phyloP scores from a whole-genome alignment of 2,797 vertebrate genomes.

The Enteromius anoplus region DNA sequence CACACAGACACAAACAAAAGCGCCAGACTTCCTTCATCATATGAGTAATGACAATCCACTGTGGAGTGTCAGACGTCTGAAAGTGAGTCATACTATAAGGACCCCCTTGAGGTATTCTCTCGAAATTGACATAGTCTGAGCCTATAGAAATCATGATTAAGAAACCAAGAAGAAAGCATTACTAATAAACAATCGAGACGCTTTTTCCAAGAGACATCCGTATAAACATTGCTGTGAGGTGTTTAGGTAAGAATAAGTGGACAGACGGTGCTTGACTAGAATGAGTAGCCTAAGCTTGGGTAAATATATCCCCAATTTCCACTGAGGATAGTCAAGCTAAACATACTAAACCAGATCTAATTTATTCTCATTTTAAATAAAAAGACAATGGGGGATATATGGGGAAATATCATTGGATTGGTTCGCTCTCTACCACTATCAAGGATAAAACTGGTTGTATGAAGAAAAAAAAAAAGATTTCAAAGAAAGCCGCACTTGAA shows the following conservation, averaged over 20 bases:
- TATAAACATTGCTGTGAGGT: slow-evolving; percentile 3
- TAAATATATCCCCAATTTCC: neutral
- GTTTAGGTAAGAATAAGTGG: slow-evolving; percentile 39
- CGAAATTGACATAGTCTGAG: slow-evolving; percentile 6
- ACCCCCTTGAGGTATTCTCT: slow-evolving; percentile 24
- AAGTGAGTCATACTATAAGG: slow-evolving; percentile 34
- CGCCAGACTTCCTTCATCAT: slow-evolving; percentile 34
- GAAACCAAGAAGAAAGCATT: neutral
- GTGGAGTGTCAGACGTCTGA: slow-evolving; percentile 24
- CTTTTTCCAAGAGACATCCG: slow-evolving; percentile 7
- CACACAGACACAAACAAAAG: slow-evolving; percentile 45
- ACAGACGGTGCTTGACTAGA: slow-evolving; percentile 40
- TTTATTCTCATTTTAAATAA: slow-evolving; percentile 40
- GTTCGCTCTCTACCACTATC: neutral
- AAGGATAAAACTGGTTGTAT: slow-evolving; percentile 3
- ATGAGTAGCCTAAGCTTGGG: slow-evolving; percentile 30
- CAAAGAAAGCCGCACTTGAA: neutral
- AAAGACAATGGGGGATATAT: slow-evolving; percentile 13
- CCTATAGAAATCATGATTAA: slow-evolving; percentile 14
- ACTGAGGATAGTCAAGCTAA: neutral
- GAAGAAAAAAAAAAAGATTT: slow-evolving; percentile 10
- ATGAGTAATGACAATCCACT: slow-evolving; percentile 45
- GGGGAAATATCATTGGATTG: slow-evolving; percentile 25
- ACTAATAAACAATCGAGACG: slow-evolving; percentile 21
- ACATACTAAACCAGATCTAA: slow-evolving; percentile 22